Conservation (phyloP, 2,113 vertebrate genomes). For the Anthoscopus minutus region DNA sequence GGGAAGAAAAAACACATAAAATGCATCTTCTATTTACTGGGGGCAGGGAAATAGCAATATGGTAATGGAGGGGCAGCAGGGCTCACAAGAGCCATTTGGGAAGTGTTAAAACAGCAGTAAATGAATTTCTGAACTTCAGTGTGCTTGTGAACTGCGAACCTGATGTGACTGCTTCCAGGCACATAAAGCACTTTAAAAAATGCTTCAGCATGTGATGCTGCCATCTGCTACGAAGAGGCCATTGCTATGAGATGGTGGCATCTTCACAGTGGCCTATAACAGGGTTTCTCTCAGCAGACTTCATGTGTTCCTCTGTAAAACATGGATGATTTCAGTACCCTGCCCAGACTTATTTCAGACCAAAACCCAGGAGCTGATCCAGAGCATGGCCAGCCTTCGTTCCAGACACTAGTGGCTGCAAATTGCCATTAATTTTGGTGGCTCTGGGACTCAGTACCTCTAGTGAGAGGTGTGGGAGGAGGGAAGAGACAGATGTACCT, state of each 20-base stretch:
- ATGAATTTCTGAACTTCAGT: not conserved
- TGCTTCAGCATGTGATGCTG: not conserved
- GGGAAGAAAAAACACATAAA: not conserved
- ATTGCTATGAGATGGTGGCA: not conserved
- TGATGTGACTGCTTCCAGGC: not conserved
- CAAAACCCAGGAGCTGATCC: not conserved
- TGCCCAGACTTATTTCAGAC: not conserved
- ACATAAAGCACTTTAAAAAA: not conserved
- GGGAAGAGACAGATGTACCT: not conserved
- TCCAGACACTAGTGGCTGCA: not conserved
- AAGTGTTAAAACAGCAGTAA: not conserved
- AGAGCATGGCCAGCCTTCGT: not conserved
- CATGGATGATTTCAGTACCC: not conserved
- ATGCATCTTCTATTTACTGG: not conserved
- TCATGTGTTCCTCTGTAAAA: not conserved
- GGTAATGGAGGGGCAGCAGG: not conserved
- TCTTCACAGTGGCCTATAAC: not conserved
- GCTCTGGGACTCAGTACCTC: not conserved
- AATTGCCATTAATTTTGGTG: not conserved
- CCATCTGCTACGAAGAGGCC: too few species aligned
- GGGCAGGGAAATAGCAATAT: not conserved
- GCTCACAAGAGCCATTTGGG: not conserved
- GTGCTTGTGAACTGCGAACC: not conserved
- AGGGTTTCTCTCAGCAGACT: not conserved
- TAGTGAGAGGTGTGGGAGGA: fast-evolving